Evolutionary conservation across 2,797 vertebrate species (phyloP).

Genomic region (Sorex maritimensis): DNA sequence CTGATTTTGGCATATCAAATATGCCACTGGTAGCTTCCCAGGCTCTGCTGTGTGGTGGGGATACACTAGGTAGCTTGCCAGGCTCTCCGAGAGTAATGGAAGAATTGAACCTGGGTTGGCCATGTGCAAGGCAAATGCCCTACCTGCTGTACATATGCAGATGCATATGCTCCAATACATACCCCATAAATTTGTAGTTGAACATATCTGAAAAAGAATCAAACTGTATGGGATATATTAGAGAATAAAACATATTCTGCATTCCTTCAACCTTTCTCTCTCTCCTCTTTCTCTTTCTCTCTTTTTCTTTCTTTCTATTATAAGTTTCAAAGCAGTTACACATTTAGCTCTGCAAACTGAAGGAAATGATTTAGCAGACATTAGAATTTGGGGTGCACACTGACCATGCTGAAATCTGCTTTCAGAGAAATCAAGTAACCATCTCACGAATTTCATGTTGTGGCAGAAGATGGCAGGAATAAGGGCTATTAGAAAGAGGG

Average conservation of each 20-base stretch:
- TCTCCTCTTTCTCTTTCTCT: background rate
- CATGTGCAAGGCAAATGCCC: too few species aligned
- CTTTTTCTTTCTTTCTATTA: background rate
- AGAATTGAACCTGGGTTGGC: too few species aligned
- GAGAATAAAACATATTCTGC: background rate
- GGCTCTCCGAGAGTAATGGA: too few species aligned
- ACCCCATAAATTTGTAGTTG: slow-evolving; percentile 46
- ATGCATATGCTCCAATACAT: too few species aligned
- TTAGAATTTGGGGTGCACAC: slow-evolving; percentile 36
- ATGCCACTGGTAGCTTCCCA: too few species aligned
- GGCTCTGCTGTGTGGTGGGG: too few species aligned
- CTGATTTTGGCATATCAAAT: too few species aligned
- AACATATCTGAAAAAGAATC: slow-evolving; percentile 47
- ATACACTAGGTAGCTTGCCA: too few species aligned
- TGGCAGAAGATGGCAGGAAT: background rate
- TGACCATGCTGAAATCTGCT: slow-evolving; percentile 38
- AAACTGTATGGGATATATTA: background rate
- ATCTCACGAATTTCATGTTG: slow-evolving; percentile 35
- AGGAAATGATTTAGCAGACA: background rate
- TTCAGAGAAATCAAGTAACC: background rate
- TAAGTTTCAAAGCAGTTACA: background rate
- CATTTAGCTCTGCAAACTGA: slow-evolving; percentile 58
- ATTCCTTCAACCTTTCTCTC: background rate
- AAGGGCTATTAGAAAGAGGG: background rate
- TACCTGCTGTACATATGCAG: too few species aligned